These are phyloP conservation scores for Mesocricetus auratus DNA, from an alignment of 2,113 vertebrate genomes.

Conservation along the genomic window DNA sequence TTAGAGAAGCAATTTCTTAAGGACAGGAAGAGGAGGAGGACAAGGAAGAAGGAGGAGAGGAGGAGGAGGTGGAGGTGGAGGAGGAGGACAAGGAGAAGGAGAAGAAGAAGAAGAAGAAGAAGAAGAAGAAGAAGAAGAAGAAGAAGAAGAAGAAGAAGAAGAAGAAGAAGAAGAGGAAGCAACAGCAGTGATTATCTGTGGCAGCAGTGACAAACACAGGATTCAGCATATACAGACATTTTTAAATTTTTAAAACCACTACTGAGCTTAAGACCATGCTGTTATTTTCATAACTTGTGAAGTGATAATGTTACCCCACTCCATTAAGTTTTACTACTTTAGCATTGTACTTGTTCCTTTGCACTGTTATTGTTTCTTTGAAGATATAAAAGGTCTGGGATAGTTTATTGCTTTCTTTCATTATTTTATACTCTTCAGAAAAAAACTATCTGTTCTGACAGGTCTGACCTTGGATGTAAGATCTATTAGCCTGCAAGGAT, in stretches of 20 bases:
- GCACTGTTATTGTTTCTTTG: constrained; percentile 18
- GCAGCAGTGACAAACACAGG: fast-evolving
- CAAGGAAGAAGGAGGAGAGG: neutral
- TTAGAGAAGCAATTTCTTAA: neutral
- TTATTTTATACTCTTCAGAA: constrained; percentile 52
- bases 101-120: neutral
- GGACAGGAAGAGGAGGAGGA: neutral
- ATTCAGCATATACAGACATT: neutral
- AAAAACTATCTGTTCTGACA: constrained; percentile 9
- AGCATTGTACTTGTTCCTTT: constrained; percentile 42
- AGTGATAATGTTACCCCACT: constrained; percentile 50
- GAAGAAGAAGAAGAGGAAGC: neutral
- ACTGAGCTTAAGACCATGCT: neutral
- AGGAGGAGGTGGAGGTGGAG: neutral
- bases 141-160: neutral
- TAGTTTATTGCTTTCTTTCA: constrained; percentile 53
- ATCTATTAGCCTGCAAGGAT: constrained; percentile 41
- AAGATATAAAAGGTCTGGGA: constrained; percentile 48
- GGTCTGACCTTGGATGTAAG: constrained; percentile 51
- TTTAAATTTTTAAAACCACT: constrained; percentile 58
- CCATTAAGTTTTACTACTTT: constrained; percentile 72
- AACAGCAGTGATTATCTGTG: too few species aligned
- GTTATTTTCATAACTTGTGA: constrained; percentile 28
- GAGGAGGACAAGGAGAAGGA: neutral
- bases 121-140: neutral